Evolutionary conservation across 1,140 invertebrate genomes (phyloP).

Genomic region (Aphelenchoides fujianensis): DNA sequence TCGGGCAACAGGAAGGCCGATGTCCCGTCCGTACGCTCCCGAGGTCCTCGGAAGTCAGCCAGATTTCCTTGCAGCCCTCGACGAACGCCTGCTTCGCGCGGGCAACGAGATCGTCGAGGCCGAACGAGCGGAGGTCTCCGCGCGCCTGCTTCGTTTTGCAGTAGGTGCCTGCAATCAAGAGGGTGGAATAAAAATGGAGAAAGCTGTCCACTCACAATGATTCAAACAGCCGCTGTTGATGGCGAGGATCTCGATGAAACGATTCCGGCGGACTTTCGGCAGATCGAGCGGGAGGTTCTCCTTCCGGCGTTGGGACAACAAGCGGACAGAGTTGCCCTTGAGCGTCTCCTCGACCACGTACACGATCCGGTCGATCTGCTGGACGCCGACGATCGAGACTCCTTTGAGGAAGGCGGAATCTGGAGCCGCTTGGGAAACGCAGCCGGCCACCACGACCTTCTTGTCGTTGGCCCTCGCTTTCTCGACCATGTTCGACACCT

Average conservation of each 20-base stretch:
- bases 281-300: slow-evolving; percentile 7
- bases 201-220: too few species aligned
- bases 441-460: slow-evolving; percentile 86
- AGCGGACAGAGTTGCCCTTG: slow-evolving; percentile 71
- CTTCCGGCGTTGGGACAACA: slow-evolving; percentile 48
- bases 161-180: too few species aligned
- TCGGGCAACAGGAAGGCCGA: slow-evolving; percentile 76
- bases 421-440: slow-evolving; percentile 77
- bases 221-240: slow-evolving; percentile 97
- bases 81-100: slow-evolving; percentile 73
- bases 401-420: slow-evolving; percentile 54
- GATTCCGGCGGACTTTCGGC: slow-evolving; percentile 86
- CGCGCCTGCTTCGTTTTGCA: slow-evolving; percentile 21
- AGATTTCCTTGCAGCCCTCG: slow-evolving; percentile 94
- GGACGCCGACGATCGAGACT: slow-evolving; percentile 79
- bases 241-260: slow-evolving; percentile 92
- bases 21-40: slow-evolving; percentile 93
- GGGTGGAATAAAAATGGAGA: too few species aligned
- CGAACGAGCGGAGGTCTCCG: slow-evolving; percentile 67
- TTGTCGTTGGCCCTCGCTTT: slow-evolving; percentile 75
- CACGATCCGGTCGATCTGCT: slow-evolving; percentile 97
- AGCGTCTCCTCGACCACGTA: slow-evolving; percentile 88
- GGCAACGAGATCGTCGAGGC: slow-evolving; percentile 69
- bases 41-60: slow-evolving; percentile 96
- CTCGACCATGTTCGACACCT: slow-evolving; percentile 88